These are phyloP conservation scores for Coracias cyanogaster DNA, from an alignment of 2,797 vertebrate species.

Conservation along the genomic window DNA sequence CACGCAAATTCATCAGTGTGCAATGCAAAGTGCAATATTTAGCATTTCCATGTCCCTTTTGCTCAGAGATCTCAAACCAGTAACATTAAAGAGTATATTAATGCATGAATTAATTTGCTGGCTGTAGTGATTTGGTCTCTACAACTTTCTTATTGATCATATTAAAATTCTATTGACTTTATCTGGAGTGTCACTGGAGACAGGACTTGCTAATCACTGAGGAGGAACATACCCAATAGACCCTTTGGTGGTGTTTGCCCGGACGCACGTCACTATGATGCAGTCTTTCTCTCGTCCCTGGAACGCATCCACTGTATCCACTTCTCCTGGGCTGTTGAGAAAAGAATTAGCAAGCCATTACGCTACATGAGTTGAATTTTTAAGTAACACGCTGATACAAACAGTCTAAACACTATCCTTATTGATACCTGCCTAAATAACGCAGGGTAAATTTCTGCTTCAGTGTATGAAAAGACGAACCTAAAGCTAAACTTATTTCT, in stretches of 20 bases:
- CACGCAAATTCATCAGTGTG: not conserved
- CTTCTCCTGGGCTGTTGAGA: slow-evolving; percentile 77
- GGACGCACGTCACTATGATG: slow-evolving; percentile 87
- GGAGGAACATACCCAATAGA: slow-evolving; percentile 83
- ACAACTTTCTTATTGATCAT: not conserved
- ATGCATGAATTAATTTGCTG: not conserved
- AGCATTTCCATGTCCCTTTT: not conserved
- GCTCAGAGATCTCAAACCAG: not conserved
- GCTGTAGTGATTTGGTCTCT: not conserved
- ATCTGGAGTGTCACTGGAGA: not conserved
- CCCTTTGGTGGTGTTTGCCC: slow-evolving; percentile 79
- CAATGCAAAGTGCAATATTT: not conserved
- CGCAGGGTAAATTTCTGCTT: not conserved
- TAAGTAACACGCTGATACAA: not conserved
- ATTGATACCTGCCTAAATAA: not conserved
- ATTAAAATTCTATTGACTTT: rapidly evolving
- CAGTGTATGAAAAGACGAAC: not conserved
- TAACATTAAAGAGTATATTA: not conserved
- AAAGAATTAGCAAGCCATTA: not conserved
- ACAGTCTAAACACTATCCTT: not conserved
- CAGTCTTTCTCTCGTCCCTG: slow-evolving; percentile 90
- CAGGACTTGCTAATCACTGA: not conserved
- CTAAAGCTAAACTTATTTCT: not conserved
- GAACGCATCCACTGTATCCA: slow-evolving; percentile 89
- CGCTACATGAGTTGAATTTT: not conserved